Percentiles rank a stretch among this genome's conserved stretches.
phyloP scores from a whole-genome alignment of 2,797 vertebrate genomes.

The Pseudochaenichthys georgianus region DNA sequence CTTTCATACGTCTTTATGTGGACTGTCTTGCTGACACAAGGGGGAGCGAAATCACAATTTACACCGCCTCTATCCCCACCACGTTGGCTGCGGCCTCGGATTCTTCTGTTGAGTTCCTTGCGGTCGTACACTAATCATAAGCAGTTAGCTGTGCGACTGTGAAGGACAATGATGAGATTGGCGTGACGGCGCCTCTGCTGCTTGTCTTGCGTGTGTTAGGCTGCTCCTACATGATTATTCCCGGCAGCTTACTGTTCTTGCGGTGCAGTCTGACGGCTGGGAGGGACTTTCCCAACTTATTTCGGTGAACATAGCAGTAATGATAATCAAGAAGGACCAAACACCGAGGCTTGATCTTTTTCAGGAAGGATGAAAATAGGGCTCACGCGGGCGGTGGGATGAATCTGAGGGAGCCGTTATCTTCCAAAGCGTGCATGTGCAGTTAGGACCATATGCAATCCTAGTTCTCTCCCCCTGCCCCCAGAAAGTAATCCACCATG shows the following conservation, averaged over 20 bases:
- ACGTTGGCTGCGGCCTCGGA: slow-evolving; percentile 29
- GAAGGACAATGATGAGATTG: slow-evolving; percentile 77
- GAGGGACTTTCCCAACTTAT: slow-evolving; percentile 56
- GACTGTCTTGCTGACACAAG: slow-evolving; percentile 51
- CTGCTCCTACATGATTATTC: slow-evolving; percentile 59
- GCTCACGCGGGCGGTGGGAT: slow-evolving; percentile 54
- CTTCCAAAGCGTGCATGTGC: slow-evolving; percentile 71
- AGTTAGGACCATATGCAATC: slow-evolving; percentile 72
- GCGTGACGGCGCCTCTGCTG: slow-evolving; percentile 64
- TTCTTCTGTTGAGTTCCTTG: slow-evolving; percentile 50
- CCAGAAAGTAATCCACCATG: slow-evolving; percentile 87
- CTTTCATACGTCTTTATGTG: slow-evolving; percentile 9
- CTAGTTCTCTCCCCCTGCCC: slow-evolving; percentile 73
- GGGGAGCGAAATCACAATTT: slow-evolving; percentile 61
- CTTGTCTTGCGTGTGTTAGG: slow-evolving; percentile 74
- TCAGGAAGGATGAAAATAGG: slow-evolving; percentile 43
- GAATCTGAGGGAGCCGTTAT: slow-evolving; percentile 80
- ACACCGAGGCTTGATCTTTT: slow-evolving; percentile 55
- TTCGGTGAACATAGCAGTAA: slow-evolving; percentile 37
- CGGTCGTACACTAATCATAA: slow-evolving; percentile 67
- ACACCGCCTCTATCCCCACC: slow-evolving; percentile 30
- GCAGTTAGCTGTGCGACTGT: slow-evolving; percentile 70
- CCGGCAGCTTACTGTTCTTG: slow-evolving; percentile 51
- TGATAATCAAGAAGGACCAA: slow-evolving; percentile 63
- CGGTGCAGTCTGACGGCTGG: slow-evolving; percentile 28